Evolutionary conservation across 23 tunicate genomes (phyloP), one percentile per base, ranked within the genome.

Genomic region (Aplidium turbinatum): DNA sequence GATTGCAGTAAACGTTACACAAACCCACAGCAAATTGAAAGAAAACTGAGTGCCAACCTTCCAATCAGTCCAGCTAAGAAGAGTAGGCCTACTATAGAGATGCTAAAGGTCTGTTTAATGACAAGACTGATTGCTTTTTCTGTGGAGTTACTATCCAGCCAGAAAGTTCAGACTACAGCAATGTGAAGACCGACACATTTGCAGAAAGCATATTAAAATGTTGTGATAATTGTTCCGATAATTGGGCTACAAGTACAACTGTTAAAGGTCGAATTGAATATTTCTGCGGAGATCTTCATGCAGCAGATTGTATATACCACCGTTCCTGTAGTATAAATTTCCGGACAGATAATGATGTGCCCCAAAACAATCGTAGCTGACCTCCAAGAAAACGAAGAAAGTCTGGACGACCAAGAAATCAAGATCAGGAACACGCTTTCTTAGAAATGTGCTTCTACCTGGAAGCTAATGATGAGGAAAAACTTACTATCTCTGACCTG

Each of bases 1-100:
- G 50, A 42, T 16, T 42, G 50, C 16, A 11, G 50, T 42, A 42
- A 42, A 42, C 50, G 50, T 42, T 42, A 42, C 50, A 42, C 50
- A 11, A 42, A 42, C 50, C 50, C 50, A 42, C 16, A 42, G 11
- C 11, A 11, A 42, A 23, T 20, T 56, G 16, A 56, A 56, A 23
- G 20, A 56, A 23, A 56, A 56, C 21, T 13, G 63, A 56, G 63
- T 13, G 63, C 22, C 16, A 56, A 56, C 22, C 20, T n/a, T n/a
- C n/a, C n/a, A n/a, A n/a, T n/a, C n/a, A n/a, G n/a, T n/a, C n/a
- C n/a, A n/a, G n/a, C n/a, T n/a, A n/a, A n/a, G n/a, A n/a, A n/a
- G n/a, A n/a, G n/a, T n/a, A n/a, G n/a, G n/a, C n/a, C n/a, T n/a
- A n/a, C n/a, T n/a, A n/a, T n/a, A n/a, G n/a, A n/a, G n/a, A n/a